These are phyloP conservation scores for Otolemur garnettii DNA, from an alignment of 2,113 vertebrate genomes.

Conservation along the genomic window DNA sequence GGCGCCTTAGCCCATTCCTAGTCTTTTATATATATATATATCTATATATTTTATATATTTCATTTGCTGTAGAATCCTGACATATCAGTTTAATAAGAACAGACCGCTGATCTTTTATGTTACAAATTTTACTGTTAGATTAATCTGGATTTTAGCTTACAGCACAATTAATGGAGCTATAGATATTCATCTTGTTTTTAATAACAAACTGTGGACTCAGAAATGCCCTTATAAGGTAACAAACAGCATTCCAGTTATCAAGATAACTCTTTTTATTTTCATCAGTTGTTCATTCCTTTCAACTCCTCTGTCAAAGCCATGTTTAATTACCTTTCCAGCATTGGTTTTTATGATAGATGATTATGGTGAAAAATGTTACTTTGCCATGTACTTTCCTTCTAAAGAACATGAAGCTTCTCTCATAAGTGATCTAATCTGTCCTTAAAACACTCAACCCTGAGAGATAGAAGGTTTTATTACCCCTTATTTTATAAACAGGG, in stretches of 20 bases:
- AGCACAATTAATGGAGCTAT: conserved; percentile 34
- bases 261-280: conserved; percentile 77
- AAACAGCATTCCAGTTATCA: conserved; percentile 9
- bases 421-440: conserved; percentile 68
- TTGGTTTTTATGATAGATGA: conserved; percentile 67
- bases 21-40: no score
- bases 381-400: conserved; percentile 62
- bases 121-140: conserved; percentile 49
- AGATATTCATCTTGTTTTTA: conserved; percentile 67
- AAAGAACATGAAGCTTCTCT: conserved; percentile 71
- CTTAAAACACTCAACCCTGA: conserved; percentile 66
- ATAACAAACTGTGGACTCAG: conserved; percentile 67
- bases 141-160: conserved; percentile 48
- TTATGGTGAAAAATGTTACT: conserved; percentile 72
- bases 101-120: conserved; percentile 37
- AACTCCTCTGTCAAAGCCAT: conserved; percentile 70
- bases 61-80: conserved; percentile 50
- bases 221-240: conserved; percentile 70
- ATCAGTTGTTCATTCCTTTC: conserved; percentile 73
- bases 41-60: conserved; percentile 45
- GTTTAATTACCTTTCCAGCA: conserved; percentile 75
- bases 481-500: conserved; percentile 68
- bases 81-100: conserved; percentile 28
- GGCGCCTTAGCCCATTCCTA: no score
- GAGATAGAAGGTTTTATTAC: conserved; percentile 70